Conservation (phyloP, 2,888 invertebrate species). For the Cataglyphis albicans region DNA sequence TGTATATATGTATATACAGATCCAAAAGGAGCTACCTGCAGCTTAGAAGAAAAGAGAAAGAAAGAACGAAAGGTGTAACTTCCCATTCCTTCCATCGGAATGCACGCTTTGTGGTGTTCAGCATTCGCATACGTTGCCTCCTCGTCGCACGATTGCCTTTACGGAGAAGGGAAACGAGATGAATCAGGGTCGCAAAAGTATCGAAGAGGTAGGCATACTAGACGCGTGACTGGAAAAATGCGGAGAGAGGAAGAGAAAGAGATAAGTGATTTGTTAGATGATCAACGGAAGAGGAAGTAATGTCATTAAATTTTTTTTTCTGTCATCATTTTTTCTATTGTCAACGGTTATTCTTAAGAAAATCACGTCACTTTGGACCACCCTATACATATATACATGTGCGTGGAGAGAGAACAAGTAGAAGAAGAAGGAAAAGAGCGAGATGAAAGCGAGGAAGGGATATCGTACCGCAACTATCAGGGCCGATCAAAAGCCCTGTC, state of each 20-base stretch:
- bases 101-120: slow-evolving; percentile 53
- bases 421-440: slow-evolving; percentile 47
- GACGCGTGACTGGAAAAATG: slow-evolving; percentile 17
- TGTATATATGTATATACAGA: neutral
- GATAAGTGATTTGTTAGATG: slow-evolving; percentile 4
- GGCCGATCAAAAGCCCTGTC: slow-evolving; percentile 66
- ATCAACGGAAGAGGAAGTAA: neutral
- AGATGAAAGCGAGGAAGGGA: slow-evolving; percentile 46
- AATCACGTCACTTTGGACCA: slow-evolving; percentile 21
- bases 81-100: slow-evolving; percentile 56
- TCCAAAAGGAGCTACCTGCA: neutral
- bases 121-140: slow-evolving; percentile 54
- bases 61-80: slow-evolving; percentile 17
- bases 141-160: slow-evolving; percentile 19
- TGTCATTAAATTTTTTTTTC: neutral
- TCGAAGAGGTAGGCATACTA: neutral
- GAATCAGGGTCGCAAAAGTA: neutral
- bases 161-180: slow-evolving; percentile 1
- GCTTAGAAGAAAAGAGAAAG: neutral
- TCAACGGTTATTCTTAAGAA: neutral
- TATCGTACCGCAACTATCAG: slow-evolving; percentile 68
- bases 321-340: neutral
- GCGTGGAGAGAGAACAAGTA: slow-evolving; percentile 55
- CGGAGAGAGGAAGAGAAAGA: neutral
- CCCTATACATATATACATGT: slow-evolving; percentile 53